Evolutionary conservation across 1,140 invertebrate species (phyloP).

Genomic region (Pristionchus pacificus): DNA sequence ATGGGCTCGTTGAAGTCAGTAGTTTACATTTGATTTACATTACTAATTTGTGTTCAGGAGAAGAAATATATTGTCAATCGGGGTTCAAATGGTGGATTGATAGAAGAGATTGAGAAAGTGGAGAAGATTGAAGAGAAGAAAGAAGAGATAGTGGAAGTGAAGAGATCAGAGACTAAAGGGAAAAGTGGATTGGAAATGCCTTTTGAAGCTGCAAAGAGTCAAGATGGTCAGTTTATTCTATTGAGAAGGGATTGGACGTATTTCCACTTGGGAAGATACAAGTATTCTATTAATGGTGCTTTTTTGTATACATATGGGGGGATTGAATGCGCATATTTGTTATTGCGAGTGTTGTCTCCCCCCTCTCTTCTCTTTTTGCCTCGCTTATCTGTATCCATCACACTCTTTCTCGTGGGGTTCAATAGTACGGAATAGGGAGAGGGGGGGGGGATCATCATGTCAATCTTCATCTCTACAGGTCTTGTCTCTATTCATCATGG

Average conservation of each 20-base stretch:
- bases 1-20: not conserved
- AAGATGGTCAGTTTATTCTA: not conserved
- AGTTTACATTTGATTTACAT: too few species aligned
- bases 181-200: not conserved
- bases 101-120: too few species aligned
- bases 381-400: constrained; percentile 18
- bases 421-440: not conserved
- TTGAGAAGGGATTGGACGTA: not conserved
- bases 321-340: constrained; percentile 13
- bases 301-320: not conserved
- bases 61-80: too few species aligned
- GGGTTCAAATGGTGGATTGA: too few species aligned
- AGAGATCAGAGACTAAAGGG: constrained; percentile 6
- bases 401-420: not conserved
- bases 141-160: not conserved
- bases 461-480: not conserved
- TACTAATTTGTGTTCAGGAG: too few species aligned
- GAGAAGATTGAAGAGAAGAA: not conserved
- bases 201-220: not conserved
- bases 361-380: not conserved
- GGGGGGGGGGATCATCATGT: not conserved
- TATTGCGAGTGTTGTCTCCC: constrained; percentile 4
- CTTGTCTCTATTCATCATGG: constrained; percentile 26
- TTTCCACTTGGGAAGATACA: not conserved
- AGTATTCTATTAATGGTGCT: not conserved